phyloP scores from a whole-genome alignment of 2,797 vertebrate species.

The Manis pentadactyla region DNA sequence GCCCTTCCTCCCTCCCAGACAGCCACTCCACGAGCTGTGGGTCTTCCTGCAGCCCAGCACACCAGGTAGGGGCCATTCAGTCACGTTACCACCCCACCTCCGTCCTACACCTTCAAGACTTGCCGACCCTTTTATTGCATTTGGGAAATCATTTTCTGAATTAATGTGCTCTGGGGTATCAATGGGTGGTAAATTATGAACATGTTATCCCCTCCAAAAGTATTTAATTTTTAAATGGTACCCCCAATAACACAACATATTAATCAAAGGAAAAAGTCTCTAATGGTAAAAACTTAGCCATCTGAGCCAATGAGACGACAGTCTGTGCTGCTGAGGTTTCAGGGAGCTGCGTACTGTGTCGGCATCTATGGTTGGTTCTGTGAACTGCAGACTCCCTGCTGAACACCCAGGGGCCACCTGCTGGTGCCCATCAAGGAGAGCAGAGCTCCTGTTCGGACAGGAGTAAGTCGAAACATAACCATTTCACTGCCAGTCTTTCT shows the following conservation, averaged over 20 bases:
- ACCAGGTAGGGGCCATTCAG: accelerated
- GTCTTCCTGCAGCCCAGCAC: too few species aligned
- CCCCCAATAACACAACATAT: background rate
- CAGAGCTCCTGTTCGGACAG: too few species aligned
- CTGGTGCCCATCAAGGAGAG: accelerated
- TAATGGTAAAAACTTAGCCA: background rate
- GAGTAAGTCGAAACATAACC: background rate
- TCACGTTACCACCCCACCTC: accelerated
- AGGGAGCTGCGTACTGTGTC: slow-evolving; percentile 56
- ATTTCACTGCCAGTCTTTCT: background rate
- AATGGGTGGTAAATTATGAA: background rate
- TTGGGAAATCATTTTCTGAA: background rate
- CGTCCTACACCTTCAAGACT: background rate
- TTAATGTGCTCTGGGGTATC: background rate
- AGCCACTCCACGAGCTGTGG: background rate
- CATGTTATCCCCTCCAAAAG: background rate
- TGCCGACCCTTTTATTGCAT: accelerated
- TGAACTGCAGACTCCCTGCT: background rate
- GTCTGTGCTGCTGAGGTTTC: accelerated
- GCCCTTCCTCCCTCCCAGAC: background rate
- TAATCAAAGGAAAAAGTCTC: slow-evolving; percentile 4
- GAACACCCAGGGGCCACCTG: accelerated
- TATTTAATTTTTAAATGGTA: background rate
- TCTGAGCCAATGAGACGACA: background rate
- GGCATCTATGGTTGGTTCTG: slow-evolving; percentile 43